Evolutionary conservation across 1,140 invertebrate species (phyloP).

Genomic region (Brachionus koreanus): DNA sequence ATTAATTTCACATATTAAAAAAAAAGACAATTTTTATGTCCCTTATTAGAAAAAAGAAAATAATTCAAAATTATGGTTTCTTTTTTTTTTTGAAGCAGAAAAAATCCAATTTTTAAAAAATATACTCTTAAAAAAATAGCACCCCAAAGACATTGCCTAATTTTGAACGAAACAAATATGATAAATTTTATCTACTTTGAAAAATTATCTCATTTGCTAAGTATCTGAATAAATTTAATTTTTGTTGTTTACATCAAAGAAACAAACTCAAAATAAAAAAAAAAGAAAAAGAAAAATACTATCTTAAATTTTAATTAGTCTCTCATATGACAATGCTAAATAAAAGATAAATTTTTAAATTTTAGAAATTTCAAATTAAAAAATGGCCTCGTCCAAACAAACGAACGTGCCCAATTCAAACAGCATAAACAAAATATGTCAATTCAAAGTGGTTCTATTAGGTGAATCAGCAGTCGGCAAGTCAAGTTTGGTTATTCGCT

Average conservation of each 20-base stretch:
- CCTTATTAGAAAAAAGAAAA: background rate
- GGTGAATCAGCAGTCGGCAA: constrained; percentile 46
- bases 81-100: background rate
- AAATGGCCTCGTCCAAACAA: background rate
- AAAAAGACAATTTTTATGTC: background rate
- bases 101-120: background rate
- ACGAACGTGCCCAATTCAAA: background rate
- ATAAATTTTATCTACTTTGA: background rate
- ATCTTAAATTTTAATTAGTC: background rate
- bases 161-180: background rate
- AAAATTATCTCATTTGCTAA: background rate
- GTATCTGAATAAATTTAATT: background rate
- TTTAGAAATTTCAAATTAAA: background rate
- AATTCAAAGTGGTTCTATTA: constrained; percentile 45
- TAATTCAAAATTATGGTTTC: background rate
- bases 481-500: constrained; percentile 45
- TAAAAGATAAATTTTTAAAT: background rate
- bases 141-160: background rate
- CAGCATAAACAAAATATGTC: constrained; percentile 35
- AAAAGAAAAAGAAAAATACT: background rate
- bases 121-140: background rate
- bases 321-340: constrained; percentile 29
- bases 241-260: background rate
- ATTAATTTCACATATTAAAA: background rate
- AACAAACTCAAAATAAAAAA: background rate